Evolutionary conservation across 1,140 invertebrate species (phyloP), one percentile per base, ranked within the genome.

Genomic region (Diorhabda carinulata): DNA sequence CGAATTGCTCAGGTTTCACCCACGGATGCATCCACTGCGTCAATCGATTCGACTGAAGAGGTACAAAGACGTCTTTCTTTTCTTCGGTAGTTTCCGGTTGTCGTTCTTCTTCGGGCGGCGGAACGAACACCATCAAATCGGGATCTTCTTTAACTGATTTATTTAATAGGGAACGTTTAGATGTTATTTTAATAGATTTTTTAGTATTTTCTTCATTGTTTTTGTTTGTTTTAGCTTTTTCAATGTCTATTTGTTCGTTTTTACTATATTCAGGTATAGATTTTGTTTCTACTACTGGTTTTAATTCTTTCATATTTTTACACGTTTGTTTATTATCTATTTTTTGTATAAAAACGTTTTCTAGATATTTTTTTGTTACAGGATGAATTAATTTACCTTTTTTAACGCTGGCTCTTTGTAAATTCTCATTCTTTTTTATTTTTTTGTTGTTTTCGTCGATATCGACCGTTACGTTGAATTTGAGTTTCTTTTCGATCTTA

Each of bases 31-130:
- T 80, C 67, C 72, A 79, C 42, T 74, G 69, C 10, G 79, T 79
- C n/a, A 81, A 56, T 47, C 78, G 71, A 65, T 81, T 81, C 2
- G 79, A 79, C 64, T 80, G 78, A 41, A 81, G 69, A 61, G 80
- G 80, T 8, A 79, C 76, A 64, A 81, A 81, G 5, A 62, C 60
- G 4, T 71, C 68, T 73, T 76, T 72, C 45, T 70, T 66, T 59
- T 74, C 73, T 60, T 74, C 70, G 40, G 71, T 67, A 10, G 72
- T 67, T 43, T 69, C 71, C n/a, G 71, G 67, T 66, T 73, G 70
- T 0, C 73, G 74, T 62, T 74, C 69, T 4, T 74, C 74, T 59
- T 73, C 71, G 5, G 76, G 74, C 57, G 76, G 74, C 41, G 73
- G 72, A 63, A 70, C 70, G 64, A 81, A 81, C 3, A 80, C 74